These are phyloP conservation scores for Sapajus apella DNA, from an alignment of 2,113 vertebrate species.

Conservation along the genomic window DNA sequence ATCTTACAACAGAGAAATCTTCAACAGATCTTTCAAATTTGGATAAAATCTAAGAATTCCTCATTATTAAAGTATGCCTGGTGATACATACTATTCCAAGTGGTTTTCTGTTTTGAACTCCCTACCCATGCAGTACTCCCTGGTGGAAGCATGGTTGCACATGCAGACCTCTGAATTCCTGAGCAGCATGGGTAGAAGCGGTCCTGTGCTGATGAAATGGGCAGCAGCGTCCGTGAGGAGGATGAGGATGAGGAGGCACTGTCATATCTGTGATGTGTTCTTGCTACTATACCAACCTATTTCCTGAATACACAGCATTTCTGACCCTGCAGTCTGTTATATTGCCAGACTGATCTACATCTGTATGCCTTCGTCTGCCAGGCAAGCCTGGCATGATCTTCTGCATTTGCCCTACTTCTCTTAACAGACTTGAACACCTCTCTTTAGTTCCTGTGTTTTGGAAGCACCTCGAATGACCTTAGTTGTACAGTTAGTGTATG, in stretches of 20 bases:
- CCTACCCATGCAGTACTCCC: neutral
- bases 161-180: neutral
- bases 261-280: neutral
- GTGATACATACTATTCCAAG: neutral
- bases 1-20: neutral
- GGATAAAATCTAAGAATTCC: neutral
- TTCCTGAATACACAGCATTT: neutral
- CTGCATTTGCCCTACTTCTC: neutral
- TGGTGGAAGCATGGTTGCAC: neutral
- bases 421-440: neutral
- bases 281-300: neutral
- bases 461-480: neutral
- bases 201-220: neutral
- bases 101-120: neutral
- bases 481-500: neutral
- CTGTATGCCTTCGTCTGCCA: neutral
- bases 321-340: neutral
- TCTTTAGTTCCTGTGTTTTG: neutral
- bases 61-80: neutral
- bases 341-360: neutral
- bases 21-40: constrained; percentile 24
- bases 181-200: neutral
- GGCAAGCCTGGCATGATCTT: neutral
- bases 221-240: neutral
- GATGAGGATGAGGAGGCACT: neutral